Base-by-base conservation (phyloP, 2,113 vertebrate species). In the Periophthalmodon schlosseri region DNA sequence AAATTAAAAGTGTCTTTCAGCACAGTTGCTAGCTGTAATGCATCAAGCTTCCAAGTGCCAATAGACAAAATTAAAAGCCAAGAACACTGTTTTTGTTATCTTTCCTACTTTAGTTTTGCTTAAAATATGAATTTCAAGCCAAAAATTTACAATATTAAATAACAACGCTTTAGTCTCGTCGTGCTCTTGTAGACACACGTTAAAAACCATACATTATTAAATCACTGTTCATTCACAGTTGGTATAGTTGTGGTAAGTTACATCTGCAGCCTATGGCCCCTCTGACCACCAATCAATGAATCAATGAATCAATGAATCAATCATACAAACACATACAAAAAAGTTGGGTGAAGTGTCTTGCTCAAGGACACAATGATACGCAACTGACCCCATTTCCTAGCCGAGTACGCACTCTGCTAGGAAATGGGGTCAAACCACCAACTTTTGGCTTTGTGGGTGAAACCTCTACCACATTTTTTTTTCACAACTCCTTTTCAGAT, bases 1-100 rank as follows among this genome's bases (percentile, higher is more conserved):
- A 73, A 70, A 68, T 68, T 66, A 16, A 46, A 60, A 72, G 78
- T 69, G 56, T 47, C 33, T 69, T 60, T 70, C 52, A 70, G 49
- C 39, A 20, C n/a, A 68, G 66, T 47, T 47, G 39, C 21, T 68
- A 21, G 46, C 23, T 68, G 39, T 24, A 68, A 68, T 68, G 39
- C 44, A 23, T 49, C n/a, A 47, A 49, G 46, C 39, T 49, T 49
- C 21, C 57, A 10, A 65, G 44, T 68, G 39, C 39, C 66, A 47
- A 24, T 21, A 44, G 21, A 49, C 39, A 68, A 28, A 68, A 47
- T 49, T 36, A 68, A 21, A 61, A 20, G 1, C 5, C 6, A 65
- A 57, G 3, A 72, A 56, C 61, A 65, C 21, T 46, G 18, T 64
- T 8, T 68, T 49, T 69, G 20, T 56, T 8, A 18, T 23, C 24